Evolutionary conservation across 1,140 invertebrate genomes (phyloP).

Genomic region (Coelopa frigida): DNA sequence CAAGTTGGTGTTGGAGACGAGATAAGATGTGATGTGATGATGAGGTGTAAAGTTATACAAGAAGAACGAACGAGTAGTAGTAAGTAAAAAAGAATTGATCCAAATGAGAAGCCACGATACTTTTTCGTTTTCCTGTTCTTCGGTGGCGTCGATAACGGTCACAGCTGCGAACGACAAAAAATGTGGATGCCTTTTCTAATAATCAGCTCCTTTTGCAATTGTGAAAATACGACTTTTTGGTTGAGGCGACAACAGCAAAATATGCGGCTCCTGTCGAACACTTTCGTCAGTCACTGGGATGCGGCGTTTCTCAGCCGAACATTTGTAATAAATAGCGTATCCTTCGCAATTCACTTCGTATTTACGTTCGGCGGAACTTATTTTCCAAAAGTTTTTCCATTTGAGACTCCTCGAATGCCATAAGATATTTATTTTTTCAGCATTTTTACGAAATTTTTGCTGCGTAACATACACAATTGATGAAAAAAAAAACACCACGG

Average conservation of each 20-base stretch:
- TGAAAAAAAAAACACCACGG: constrained; percentile 1
- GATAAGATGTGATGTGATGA: too few relatives aligned
- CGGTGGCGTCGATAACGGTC: too few relatives aligned
- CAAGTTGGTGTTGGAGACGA: too few relatives aligned
- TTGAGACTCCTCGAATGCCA: not conserved
- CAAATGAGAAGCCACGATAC: too few relatives aligned
- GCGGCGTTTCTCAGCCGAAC: constrained; percentile 5
- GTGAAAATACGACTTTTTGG: not conserved
- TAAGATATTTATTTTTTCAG: not conserved
- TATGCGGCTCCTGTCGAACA: not conserved
- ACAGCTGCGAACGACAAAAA: too few relatives aligned
- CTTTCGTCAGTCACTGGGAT: constrained; percentile 4
- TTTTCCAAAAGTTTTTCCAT: not conserved
- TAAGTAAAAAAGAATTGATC: too few relatives aligned
- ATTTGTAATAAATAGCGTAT: not conserved
- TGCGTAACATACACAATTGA: constrained; percentile 10
- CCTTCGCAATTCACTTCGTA: not conserved
- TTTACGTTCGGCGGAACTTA: not conserved
- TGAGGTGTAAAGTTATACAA: too few relatives aligned
- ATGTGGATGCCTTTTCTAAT: too few relatives aligned
- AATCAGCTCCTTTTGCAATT: too few relatives aligned
- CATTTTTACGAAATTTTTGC: constrained; percentile 7
- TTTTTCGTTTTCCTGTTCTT: too few relatives aligned
- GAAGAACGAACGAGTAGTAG: too few relatives aligned
- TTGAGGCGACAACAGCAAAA: not conserved